Percentiles rank a stretch among this genome's conserved stretches.
Conservation (phyloP, 2,888 invertebrate genomes). For the Barypeithes pellucidus region DNA sequence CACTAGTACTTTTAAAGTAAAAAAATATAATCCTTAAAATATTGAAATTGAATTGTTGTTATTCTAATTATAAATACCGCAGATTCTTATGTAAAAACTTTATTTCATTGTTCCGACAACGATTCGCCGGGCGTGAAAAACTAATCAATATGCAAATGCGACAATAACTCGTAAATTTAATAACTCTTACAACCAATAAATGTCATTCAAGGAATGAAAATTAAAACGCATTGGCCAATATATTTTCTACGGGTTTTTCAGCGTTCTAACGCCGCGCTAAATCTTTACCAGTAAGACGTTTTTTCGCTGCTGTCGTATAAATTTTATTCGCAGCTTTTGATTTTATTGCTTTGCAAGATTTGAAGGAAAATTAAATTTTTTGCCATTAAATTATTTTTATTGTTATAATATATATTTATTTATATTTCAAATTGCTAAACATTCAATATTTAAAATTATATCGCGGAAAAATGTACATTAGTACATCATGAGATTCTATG, state of each 20-base stretch:
- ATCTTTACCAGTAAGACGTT: slow-evolving; percentile 46
- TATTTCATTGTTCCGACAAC: slow-evolving; percentile 34
- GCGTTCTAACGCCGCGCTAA: slow-evolving; percentile 44
- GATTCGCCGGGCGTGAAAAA: slow-evolving; percentile 49
- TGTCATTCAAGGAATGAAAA: slow-evolving; percentile 57
- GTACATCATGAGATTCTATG: too few relatives aligned
- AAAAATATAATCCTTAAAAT: too few relatives aligned
- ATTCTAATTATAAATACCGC: slow-evolving; percentile 65
- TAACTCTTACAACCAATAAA: slow-evolving; percentile 59
- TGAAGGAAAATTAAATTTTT: slow-evolving; percentile 23
- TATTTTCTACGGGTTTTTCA: slow-evolving; percentile 49
- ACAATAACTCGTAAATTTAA: slow-evolving; percentile 63
- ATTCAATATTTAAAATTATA: too few relatives aligned
- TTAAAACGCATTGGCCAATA: slow-evolving; percentile 56
- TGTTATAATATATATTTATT: not conserved
- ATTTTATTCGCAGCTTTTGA: slow-evolving; percentile 47
- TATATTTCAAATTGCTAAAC: too few relatives aligned
- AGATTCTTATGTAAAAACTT: slow-evolving; percentile 54
- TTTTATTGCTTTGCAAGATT: slow-evolving; percentile 49
- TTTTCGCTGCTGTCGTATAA: slow-evolving; percentile 42
- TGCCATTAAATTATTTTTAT: slow-evolving; percentile 13
- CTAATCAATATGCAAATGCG: slow-evolving; percentile 63
- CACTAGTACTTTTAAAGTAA: too few relatives aligned
- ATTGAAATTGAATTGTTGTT: slow-evolving; percentile 36
- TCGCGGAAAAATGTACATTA: too few relatives aligned